Base-by-base conservation (phyloP, 2,113 vertebrate species). In the Oncorhynchus gorbuscha region DNA sequence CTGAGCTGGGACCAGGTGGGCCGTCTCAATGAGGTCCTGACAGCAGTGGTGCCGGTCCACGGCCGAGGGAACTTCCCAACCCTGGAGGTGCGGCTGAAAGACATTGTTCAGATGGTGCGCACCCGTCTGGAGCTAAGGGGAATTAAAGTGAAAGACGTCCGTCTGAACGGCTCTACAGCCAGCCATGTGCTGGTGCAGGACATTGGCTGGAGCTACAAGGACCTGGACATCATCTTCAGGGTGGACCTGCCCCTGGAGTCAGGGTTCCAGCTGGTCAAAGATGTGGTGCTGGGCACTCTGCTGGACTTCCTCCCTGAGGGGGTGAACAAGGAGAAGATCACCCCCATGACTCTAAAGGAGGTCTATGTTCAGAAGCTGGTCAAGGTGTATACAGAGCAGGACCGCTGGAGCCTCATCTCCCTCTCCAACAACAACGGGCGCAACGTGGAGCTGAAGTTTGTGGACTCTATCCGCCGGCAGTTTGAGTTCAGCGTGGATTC, bases 401-500 rank as follows among this genome's bases (percentile, higher is more conserved):
- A 99, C 91, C 96, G 96, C 18, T 99, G 98, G 98, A 99, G 97
- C 80, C 93, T 99, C 70, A 99, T 99, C 82, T 99, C 98, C 0
- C 95, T 99, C n/a, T 98, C 94, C 88, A 99, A 99, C 91, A 98
- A 96, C 75, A 93, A 97, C 0, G 98, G 98, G 0, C 94, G 95
- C 89, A 99, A 99, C 0, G 95, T 99, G 84, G 97, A 99, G 89
- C 93, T 99, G 4, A 99, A 99, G 84, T 99, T 99, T 14, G 98
- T 99, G 4, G 96, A 98, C 90, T 93, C 95, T 2, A 97, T 98
- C 86, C 93, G 96, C 8, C 95, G 98, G 0, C 97, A 99, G 93
- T 99, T 99, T 28, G 98, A 99, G 91, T 99, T 99, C 83, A 99
- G 97, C 0, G 97, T 99, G 84, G 98, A 99, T 89, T 99, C 98